Percentiles rank a stretch among this genome's conserved stretches.
Conservation (phyloP, 2,113 vertebrate genomes). For the Accipiter cooperii region DNA sequence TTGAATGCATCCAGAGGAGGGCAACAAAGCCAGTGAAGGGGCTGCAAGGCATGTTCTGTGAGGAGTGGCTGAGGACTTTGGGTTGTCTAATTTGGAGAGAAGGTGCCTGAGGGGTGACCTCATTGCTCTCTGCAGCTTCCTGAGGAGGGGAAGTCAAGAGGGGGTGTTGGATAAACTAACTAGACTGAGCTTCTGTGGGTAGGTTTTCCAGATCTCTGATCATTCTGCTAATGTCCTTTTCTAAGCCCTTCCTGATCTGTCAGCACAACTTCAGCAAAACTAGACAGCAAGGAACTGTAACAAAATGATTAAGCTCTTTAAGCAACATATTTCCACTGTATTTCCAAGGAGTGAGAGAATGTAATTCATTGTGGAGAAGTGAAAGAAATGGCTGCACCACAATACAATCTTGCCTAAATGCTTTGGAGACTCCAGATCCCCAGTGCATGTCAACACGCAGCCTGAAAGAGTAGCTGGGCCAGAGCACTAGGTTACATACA, state of each 20-base stretch:
- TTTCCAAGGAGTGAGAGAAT: not conserved
- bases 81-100: not conserved
- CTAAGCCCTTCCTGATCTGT: not conserved
- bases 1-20: not conserved
- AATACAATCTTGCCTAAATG: not conserved
- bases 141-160: fast-evolving
- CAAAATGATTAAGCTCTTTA: not conserved
- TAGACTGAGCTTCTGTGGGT: not conserved
- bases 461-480: not conserved
- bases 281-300: not conserved
- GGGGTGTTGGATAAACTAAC: not conserved
- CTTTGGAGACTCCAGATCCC: constrained; percentile 34
- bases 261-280: not conserved
- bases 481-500: not conserved
- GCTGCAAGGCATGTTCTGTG: not conserved
- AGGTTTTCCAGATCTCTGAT: not conserved
- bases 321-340: not conserved
- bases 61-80: not conserved
- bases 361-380: not conserved
- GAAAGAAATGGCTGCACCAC: not conserved
- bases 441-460: not conserved
- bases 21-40: not conserved
- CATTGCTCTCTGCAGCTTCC: not conserved
- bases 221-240: not conserved
- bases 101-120: not conserved